A percentile compares a stretch with the other conserved stretches of the same genome.
Evolutionary conservation across 2,797 vertebrate species (phyloP).

Genomic region (Chromis chromis): DNA sequence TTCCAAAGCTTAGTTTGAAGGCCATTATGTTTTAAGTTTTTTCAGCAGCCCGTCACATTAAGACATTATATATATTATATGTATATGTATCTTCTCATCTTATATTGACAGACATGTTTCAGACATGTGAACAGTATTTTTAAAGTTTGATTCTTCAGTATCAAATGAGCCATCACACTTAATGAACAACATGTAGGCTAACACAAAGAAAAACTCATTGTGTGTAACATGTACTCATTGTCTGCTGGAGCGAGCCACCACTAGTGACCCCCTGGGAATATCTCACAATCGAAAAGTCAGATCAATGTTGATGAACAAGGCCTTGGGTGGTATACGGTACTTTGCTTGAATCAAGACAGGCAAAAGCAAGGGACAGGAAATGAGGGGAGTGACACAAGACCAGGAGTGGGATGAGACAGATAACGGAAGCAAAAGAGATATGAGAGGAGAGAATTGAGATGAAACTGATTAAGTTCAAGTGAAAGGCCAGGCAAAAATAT

Average conservation of each 20-base stretch:
- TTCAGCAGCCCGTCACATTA: neutral
- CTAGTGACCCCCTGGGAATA: conserved; percentile 56
- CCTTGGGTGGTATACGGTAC: conserved; percentile 40
- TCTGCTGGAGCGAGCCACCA: conserved; percentile 56
- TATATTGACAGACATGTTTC: neutral
- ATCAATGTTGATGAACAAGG: conserved; percentile 72
- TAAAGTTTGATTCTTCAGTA: neutral
- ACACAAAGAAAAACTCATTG: conserved; percentile 7
- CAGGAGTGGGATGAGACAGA: conserved; percentile 30
- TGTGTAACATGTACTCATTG: conserved; percentile 57
- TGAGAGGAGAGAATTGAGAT: conserved; percentile 38
- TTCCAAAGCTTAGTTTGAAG: neutral
- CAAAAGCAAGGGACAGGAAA: conserved; percentile 49
- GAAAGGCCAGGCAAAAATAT: conserved; percentile 24
- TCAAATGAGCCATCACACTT: conserved; percentile 38
- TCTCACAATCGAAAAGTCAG: conserved; percentile 57
- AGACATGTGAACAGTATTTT: neutral
- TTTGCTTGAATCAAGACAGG: conserved; percentile 46
- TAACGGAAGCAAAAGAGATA: conserved; percentile 40
- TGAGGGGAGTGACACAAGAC: conserved; percentile 45
- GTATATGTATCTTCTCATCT: neutral
- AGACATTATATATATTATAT: neutral
- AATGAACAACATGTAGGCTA: conserved; percentile 1
- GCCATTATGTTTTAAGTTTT: neutral
- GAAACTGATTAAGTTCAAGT: conserved; percentile 29